Conservation (phyloP, 2,797 vertebrate genomes). For the Hafferia zeledoni region DNA sequence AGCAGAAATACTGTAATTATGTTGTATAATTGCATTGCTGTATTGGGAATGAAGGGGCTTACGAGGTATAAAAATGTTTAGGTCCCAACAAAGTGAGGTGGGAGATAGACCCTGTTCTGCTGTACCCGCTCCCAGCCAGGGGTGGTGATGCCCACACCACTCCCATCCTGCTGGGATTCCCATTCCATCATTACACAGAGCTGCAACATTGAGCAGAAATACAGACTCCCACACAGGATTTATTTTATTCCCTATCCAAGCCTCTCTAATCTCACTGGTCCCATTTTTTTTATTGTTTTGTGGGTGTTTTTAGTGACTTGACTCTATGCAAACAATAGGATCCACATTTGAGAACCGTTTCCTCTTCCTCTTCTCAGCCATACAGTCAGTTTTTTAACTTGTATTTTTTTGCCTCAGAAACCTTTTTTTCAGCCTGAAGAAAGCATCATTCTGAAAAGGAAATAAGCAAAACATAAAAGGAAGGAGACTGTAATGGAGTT, state of each 20-base stretch:
- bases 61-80: neutral
- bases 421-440: neutral
- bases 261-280: neutral
- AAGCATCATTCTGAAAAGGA: neutral
- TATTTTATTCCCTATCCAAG: neutral
- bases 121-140: neutral
- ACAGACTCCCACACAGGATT: neutral
- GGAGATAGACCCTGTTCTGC: neutral
- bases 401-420: neutral
- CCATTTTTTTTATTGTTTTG: neutral
- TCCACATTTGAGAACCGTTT: neutral
- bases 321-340: rapidly evolving
- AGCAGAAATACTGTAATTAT: neutral
- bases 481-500: neutral
- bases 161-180: neutral
- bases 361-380: neutral
- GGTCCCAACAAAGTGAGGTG: neutral
- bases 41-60: neutral
- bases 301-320: neutral
- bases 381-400: neutral
- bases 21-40: neutral
- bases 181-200: neutral
- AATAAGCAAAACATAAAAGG: neutral
- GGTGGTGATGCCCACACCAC: neutral
- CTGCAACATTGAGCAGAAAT: neutral